Conservation (phyloP, 2,888 invertebrate genomes). For the Chironomus tentans region DNA sequence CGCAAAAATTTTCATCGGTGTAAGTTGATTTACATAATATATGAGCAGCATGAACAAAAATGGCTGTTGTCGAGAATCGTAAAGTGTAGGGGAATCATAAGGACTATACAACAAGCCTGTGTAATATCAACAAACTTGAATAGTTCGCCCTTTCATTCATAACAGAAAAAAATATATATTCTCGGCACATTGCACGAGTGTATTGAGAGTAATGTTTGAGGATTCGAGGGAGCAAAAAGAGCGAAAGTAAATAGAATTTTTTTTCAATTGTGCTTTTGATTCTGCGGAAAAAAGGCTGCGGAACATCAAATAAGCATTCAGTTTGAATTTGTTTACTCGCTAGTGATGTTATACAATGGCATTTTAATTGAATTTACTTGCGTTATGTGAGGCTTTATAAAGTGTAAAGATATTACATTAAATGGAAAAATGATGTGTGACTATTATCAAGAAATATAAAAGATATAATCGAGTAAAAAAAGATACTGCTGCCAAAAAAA, state of each 20-base stretch:
- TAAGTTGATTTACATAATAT: neutral
- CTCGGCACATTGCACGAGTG: neutral
- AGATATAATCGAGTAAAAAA: neutral
- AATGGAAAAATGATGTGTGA: neutral
- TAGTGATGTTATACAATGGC: constrained; percentile 23
- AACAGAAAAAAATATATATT: neutral
- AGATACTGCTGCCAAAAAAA: no score
- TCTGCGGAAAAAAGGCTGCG: constrained; percentile 26
- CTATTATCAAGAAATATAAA: no score
- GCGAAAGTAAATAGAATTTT: constrained; percentile 20
- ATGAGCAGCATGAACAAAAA: neutral
- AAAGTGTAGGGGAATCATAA: neutral
- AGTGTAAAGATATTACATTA: neutral
- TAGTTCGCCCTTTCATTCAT: constrained; percentile 22
- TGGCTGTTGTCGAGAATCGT: neutral
- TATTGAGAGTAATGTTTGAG: neutral
- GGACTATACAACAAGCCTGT: neutral
- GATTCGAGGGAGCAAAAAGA: constrained; percentile 20
- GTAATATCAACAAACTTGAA: constrained; percentile 25
- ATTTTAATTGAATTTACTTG: constrained; percentile 17
- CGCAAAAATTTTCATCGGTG: neutral
- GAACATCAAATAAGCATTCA: constrained; percentile 24
- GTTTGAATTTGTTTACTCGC: constrained; percentile 24
- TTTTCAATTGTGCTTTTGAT: constrained; percentile 24
- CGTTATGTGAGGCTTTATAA: neutral